These are phyloP conservation scores for Empidonax traillii DNA, from an alignment of 2,113 vertebrate genomes.

Conservation along the genomic window DNA sequence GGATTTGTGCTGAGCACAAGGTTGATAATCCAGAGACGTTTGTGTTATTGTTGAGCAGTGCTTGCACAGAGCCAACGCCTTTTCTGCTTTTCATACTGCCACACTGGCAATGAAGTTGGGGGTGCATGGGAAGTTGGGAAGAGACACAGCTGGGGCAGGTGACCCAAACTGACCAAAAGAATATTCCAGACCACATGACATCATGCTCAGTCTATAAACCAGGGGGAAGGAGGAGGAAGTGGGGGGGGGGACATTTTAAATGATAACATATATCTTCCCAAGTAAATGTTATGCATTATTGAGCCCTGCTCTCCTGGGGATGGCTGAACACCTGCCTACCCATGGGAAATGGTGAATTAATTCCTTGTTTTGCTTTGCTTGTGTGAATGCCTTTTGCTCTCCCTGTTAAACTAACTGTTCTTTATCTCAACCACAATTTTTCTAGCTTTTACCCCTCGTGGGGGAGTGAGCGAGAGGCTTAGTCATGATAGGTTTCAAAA, in stretches of 20 bases:
- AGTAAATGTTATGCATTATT: background rate
- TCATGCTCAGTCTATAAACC: background rate
- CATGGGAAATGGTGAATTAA: background rate
- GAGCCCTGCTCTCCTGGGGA: background rate
- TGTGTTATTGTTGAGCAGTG: background rate
- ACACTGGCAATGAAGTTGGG: background rate
- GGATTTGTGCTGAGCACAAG: background rate
- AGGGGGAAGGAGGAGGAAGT: background rate
- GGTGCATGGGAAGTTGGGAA: background rate
- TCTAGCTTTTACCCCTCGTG: background rate
- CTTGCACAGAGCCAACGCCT: background rate
- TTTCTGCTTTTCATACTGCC: background rate
- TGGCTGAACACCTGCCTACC: background rate
- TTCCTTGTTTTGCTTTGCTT: background rate
- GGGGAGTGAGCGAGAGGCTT: background rate
- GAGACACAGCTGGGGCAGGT: background rate
- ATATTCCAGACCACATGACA: background rate
- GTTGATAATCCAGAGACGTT: background rate
- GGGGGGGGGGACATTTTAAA: background rate
- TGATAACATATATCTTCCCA: background rate
- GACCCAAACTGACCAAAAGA: background rate
- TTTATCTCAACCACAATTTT: background rate
- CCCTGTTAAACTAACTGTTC: background rate
- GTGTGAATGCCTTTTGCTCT: background rate
- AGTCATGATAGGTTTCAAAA: background rate